phyloP scores from a whole-genome alignment of 2,888 invertebrate genomes.

The Tiphia femorata region DNA sequence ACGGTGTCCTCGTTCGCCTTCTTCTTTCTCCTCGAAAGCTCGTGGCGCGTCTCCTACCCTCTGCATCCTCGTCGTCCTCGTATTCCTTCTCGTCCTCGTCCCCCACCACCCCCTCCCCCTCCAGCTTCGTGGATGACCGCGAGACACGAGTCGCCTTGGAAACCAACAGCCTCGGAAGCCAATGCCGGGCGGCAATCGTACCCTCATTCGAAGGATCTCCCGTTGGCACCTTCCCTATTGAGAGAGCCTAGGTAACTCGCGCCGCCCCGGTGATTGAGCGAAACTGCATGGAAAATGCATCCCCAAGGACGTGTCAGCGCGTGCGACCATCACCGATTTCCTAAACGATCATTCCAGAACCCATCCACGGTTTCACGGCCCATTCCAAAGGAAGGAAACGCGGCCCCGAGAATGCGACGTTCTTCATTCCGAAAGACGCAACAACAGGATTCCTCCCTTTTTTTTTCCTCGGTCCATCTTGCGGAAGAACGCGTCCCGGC shows the following conservation, averaged over 20 bases:
- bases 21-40: no score
- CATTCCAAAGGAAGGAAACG: no score
- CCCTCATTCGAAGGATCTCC: background rate
- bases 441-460: no score
- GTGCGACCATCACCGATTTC: background rate
- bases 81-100: background rate
- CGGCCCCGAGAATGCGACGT: background rate
- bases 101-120: background rate
- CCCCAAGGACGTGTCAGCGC: background rate
- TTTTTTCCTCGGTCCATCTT: no score
- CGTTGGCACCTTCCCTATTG: background rate
- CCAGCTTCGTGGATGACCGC: conserved; percentile 1
- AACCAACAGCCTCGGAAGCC: conserved; percentile 3
- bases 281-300: conserved; percentile 6
- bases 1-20: no score
- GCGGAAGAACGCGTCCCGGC: no score
- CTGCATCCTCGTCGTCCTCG: background rate
- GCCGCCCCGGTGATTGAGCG: background rate
- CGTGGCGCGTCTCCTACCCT: background rate
- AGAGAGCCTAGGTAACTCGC: background rate
- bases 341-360: no score
- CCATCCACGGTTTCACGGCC: no score
- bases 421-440: background rate
- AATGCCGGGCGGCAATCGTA: background rate
- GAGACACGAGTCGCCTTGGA: conserved; percentile 4